Base-by-base conservation (phyloP, 2,888 invertebrate species). In the Drosophila formosana region DNA sequence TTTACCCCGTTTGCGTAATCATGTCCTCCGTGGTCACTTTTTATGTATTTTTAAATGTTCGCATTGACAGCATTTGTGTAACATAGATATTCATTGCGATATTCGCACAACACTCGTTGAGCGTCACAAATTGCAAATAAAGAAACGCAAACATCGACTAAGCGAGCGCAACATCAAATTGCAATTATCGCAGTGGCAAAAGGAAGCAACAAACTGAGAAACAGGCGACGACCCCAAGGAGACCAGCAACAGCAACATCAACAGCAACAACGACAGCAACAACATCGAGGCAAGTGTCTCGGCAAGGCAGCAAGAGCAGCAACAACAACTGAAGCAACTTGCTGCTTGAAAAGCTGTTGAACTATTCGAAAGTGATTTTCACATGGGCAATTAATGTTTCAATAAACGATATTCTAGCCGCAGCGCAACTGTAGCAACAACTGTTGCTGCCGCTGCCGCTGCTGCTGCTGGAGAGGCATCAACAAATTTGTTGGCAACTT, bases 381-480 rank as follows among this genome's bases (percentile, higher is more conserved):
- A 84, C 82, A 82, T 80, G 78, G 77, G 80, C 89, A 89, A 89
- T 90, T 89, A 90, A 90, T 90, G 89, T 89, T 89, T 90, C 90
- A 90, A 90, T 90, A 90, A 90, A 88, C 89, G 90, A 83, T 89
- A 87, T 89, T 86, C 72, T 75, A 72, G 74, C 75, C 65, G 25
- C 13, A 39, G 7, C 45, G 7, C 45, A 63, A 28, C 65, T 65
- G 39, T 66, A 64, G 47, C 65, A 70, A 23, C 50, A 55, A 1
- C 72, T 46, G 7, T 53, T 13, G 50, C 41, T 61, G 51, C 34
- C 9, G n/a, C n/a, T n/a, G n/a, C n/a, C n/a, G 34, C 34, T 34
- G 34, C n/a, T 37, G 37, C 37, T 37, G 37, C 37, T 47, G 49
- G 49, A 7, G 45, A 50, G 57, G 71, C 58, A 75, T 46, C 68